Base-by-base conservation (phyloP, 2,113 vertebrate genomes). In the Lepisosteus osseus region DNA sequence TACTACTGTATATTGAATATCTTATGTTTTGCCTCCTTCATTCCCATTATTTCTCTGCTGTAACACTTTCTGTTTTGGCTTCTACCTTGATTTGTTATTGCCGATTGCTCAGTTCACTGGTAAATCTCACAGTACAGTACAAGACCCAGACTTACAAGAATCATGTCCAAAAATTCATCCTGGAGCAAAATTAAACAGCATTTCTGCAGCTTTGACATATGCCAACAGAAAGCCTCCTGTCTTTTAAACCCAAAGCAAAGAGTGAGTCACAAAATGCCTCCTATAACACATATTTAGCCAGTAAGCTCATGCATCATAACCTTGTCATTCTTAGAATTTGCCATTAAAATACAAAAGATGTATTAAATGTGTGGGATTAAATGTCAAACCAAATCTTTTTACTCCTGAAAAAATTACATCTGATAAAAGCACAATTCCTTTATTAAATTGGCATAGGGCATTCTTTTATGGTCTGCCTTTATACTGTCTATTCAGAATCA, bases 1-100 rank as follows among this genome's bases (percentile, higher is more conserved):
- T 70, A 13, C 54, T 51, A 64, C 8, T 62, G 47, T 57, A 12
- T 43, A 71, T 29, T 43, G 54, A 2, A 74, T 72, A 73, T 29
- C 29, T 29, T 29, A 29, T 29, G 29, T 65, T 13, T 72, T n/a
- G 47, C 45, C 65, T 41, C n/a, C 69, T 7, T 56, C 56, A 54
- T 29, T 69, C 65, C 17, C 68, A 62, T 62, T 69, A 55, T 64
- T 14, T 47, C 15, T 43, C 67, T 14, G 13, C 51, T 4, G 7
- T 15, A 45, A 67, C 65, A 45, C 9, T 63, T 9, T 51, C 59
- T 17, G 70, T 55, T 68, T 69, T 3, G 41, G 29, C 15, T 43
- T 54, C 7, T n/a, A 29, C 29, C 8, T 67, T 63, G 9, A 57
- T 65, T 42, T 65, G 71, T 65, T 55, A 67, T 65, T 7, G 11